A percentile compares a stretch with the other conserved stretches of the same genome.
Evolutionary conservation across 2,888 invertebrate species (phyloP).

Genomic region (Drosophila greeni): DNA sequence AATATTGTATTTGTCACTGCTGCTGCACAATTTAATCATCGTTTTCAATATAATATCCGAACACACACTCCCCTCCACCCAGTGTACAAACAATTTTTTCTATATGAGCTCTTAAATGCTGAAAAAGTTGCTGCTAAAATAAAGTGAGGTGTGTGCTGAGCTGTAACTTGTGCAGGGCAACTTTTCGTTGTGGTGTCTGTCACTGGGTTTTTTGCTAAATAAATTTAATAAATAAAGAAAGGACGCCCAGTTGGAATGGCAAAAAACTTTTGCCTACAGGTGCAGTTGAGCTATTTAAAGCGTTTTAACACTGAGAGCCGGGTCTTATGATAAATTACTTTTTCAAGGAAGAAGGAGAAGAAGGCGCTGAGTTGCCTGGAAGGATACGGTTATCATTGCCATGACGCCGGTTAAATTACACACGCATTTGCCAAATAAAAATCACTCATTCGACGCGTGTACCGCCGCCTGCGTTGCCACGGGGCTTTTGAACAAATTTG

Average conservation of each 20-base stretch:
- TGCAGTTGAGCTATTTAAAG: conserved; percentile 42
- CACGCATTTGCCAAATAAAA: conserved; percentile 67
- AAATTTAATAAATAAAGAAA: conserved; percentile 50
- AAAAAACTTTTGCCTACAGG: conserved; percentile 37
- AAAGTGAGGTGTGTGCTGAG: background rate
- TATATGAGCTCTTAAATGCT: conserved; percentile 54
- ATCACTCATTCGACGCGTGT: conserved; percentile 68
- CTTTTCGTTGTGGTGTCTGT: conserved; percentile 39
- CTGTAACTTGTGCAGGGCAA: conserved; percentile 14
- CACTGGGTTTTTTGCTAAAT: conserved; percentile 46
- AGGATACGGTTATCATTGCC: conserved; percentile 48
- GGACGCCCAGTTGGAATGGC: conserved; percentile 29
- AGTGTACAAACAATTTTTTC: conserved; percentile 22
- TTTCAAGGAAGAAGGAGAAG: conserved; percentile 19
- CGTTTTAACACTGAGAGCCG: conserved; percentile 34
- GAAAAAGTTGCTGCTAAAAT: conserved; percentile 43
- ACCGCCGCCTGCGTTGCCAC: conserved; percentile 23
- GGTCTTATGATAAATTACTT: conserved; percentile 64
- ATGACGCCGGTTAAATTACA: conserved; percentile 70
- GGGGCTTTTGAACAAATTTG: conserved; percentile 36
- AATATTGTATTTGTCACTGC: conserved; percentile 6
- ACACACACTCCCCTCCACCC: background rate
- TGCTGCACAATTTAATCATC: conserved; percentile 8
- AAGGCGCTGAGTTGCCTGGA: background rate
- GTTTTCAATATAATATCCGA: conserved; percentile 10